Percentiles rank a stretch among this genome's conserved stretches.
These are phyloP conservation scores for Vulpes lagopus DNA, from an alignment of 2,113 vertebrate species.

Conservation along the genomic window DNA sequence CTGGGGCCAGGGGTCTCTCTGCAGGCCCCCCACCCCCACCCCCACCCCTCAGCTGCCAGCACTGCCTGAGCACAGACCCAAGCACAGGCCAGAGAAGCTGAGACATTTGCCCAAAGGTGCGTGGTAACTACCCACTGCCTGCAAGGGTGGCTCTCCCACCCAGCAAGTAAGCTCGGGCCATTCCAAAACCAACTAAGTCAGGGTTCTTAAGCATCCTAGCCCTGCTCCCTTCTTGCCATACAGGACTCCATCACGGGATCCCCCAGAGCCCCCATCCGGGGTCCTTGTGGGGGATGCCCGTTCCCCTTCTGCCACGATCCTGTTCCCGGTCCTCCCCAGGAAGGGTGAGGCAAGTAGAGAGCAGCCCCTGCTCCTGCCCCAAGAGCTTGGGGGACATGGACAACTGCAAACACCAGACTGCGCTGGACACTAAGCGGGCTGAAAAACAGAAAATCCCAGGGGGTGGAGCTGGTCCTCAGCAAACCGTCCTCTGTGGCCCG, in stretches of 20 bases:
- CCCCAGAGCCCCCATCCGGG: not conserved
- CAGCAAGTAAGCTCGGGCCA: not conserved
- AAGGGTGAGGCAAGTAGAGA: not conserved
- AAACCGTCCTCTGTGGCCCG: not conserved
- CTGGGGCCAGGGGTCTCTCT: fast-evolving
- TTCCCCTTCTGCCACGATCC: not conserved
- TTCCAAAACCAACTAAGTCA: not conserved
- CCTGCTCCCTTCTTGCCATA: not conserved
- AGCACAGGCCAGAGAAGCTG: not conserved
- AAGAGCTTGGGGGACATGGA: not conserved
- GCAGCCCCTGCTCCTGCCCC: not conserved
- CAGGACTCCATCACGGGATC: not conserved
- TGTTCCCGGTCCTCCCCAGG: not conserved
- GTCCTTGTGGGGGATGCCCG: not conserved
- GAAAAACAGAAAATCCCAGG: not conserved
- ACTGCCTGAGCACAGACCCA: too few species aligned
- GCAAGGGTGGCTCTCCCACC: too few species aligned
- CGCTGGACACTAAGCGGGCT: not conserved
- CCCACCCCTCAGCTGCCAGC: not conserved
- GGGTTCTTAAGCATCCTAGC: not conserved
- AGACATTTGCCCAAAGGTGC: not conserved
- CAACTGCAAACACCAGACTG: fast-evolving
- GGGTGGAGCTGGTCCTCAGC: not conserved
- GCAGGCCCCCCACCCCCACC: too few species aligned
- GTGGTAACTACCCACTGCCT: not conserved